Evolutionary conservation across 1,140 invertebrate species (phyloP).

Genomic region (Caenorhabditis latens): DNA sequence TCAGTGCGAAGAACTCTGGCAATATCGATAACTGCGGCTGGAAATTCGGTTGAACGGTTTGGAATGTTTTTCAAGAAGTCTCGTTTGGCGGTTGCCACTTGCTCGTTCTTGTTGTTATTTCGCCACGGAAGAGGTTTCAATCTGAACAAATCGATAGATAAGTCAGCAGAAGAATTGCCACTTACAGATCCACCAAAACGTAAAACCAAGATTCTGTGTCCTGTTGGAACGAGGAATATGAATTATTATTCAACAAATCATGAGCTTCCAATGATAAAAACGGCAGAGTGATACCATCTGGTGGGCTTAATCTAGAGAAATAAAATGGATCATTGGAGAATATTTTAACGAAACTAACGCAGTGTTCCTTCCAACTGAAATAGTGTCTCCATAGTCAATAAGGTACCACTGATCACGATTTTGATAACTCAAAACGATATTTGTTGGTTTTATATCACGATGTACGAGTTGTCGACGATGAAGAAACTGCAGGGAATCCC

Average conservation of each 20-base stretch:
- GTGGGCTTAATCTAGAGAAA: background rate
- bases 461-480: conserved; percentile 12
- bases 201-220: conserved; percentile 35
- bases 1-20: background rate
- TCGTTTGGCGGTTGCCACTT: background rate
- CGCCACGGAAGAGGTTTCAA: conserved; percentile 30
- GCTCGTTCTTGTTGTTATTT: conserved; percentile 9
- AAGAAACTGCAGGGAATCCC: background rate
- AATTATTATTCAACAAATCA: background rate
- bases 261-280: conserved; percentile 32
- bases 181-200: conserved; percentile 35
- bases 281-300: conserved; percentile 1
- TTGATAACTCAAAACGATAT: conserved; percentile 34
- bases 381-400: conserved; percentile 29
- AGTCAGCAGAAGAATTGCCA: background rate
- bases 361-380: background rate
- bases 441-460: conserved; percentile 40
- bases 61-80: background rate
- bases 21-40: background rate
- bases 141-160: background rate
- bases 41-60: background rate
- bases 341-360: background rate
- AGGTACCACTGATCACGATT: conserved; percentile 48
- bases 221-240: background rate
- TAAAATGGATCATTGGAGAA: background rate